phyloP scores from a whole-genome alignment of 2,888 invertebrate species.

The Iphiclides podalirius region DNA sequence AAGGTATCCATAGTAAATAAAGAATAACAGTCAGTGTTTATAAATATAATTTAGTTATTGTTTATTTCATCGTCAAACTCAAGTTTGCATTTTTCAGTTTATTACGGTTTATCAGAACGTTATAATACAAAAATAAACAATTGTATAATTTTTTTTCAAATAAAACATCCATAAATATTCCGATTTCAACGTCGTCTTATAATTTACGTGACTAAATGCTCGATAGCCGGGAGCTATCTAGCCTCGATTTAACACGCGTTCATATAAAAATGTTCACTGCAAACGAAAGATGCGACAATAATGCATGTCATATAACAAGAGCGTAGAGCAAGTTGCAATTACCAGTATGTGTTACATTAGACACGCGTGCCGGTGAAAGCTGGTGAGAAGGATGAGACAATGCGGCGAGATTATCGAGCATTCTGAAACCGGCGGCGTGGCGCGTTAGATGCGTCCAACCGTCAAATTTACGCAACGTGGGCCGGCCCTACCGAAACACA shows the following conservation, averaged over 20 bases:
- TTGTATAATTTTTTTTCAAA: too few relatives aligned
- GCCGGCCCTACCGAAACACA: background rate
- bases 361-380: slow-evolving; percentile 34
- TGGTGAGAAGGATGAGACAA: slow-evolving; percentile 23
- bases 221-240: background rate
- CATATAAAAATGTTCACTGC: background rate
- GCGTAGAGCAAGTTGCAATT: slow-evolving; percentile 30
- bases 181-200: background rate
- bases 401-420: slow-evolving; percentile 4
- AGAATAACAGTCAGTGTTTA: too few relatives aligned
- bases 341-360: slow-evolving; percentile 46
- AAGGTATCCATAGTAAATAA: too few relatives aligned
- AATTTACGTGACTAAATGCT: background rate
- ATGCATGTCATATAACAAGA: slow-evolving; percentile 42
- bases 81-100: too few relatives aligned
- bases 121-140: too few relatives aligned
- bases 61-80: too few relatives aligned
- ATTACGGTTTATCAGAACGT: too few relatives aligned
- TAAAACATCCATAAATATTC: too few relatives aligned
- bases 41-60: too few relatives aligned
- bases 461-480: slow-evolving; percentile 5
- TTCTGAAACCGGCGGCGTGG: slow-evolving; percentile 9
- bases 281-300: slow-evolving; percentile 35
- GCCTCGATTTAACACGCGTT: background rate
- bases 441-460: slow-evolving; percentile 1